Evolutionary conservation across 2,113 vertebrate genomes (phyloP), one percentile per base, ranked within the genome.

Genomic region (Ciconia maguari): DNA sequence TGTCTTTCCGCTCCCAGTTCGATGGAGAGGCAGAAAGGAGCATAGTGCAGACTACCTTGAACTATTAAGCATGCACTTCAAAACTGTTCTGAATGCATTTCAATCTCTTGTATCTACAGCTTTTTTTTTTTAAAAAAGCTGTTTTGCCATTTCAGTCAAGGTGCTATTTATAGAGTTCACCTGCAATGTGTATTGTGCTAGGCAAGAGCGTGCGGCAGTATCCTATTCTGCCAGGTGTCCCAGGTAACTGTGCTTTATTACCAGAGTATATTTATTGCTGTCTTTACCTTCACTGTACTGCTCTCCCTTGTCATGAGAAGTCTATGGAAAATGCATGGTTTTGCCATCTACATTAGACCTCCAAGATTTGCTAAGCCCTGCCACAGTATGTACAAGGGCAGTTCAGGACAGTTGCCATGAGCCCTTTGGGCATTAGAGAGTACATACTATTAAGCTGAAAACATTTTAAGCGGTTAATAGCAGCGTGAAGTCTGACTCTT

Each of bases 181-280:
- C 71, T 79, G 77, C 46, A 64, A 61, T 16, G 8, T 14, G 22
- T 71, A n/a, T 2, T 94, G 96, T 80, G 80, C 81, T 78, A 32
- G 72, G 92, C 69, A 93, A 87, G 85, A 96, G 75, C 38, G 0
- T 68, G 71, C 34, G 93, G 96, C 75, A 94, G 65, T 55, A 69
- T 69, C 82, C 83, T 86, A 8, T 71, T 70, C 91, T 93, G 96
- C 75, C 78, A 85, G 75, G 66, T 70, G 90, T 94, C 79, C 74
- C 93, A 86, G 82, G 84, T 38, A 77, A 89, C 94, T 98, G 98
- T 97, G 97, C 97, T 98, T 97, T 88, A 91, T 80, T 74, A 94
- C 66, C 85, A 42, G 66, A 74, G 84, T 65, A 15, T 86, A 57
- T 95, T 97, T 97, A 98, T 98, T 97, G 96, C 97, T 97, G 91